Percentiles rank a stretch among this genome's conserved stretches.
Conservation (phyloP, 2,797 vertebrate genomes). For the Poliocrania exsul region DNA sequence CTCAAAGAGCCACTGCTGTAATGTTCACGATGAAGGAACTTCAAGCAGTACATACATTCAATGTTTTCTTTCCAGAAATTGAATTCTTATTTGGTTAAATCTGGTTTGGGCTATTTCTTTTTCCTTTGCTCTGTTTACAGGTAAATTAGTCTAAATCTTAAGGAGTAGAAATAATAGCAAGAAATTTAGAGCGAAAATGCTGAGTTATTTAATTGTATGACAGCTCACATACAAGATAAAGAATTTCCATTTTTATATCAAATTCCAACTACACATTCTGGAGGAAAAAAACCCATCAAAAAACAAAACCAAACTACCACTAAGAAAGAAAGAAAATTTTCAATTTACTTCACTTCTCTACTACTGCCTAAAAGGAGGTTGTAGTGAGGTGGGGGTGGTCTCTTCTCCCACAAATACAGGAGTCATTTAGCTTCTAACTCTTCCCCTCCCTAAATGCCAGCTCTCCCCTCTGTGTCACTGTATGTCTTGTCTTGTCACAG, state of each 20-base stretch:
- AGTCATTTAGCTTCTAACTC: neutral
- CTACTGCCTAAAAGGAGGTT: neutral
- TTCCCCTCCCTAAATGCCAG: neutral
- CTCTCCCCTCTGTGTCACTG: neutral
- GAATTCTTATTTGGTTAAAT: neutral
- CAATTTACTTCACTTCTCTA: neutral
- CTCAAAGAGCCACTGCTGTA: neutral
- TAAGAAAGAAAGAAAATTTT: neutral
- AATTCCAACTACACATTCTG: neutral
- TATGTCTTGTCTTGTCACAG: neutral
- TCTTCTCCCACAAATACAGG: neutral
- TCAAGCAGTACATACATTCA: neutral
- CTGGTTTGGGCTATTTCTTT: neutral
- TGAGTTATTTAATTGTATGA: neutral
- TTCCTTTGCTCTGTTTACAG: neutral
- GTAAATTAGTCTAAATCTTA: neutral
- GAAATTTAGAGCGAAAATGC: neutral
- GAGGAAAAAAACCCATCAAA: neutral
- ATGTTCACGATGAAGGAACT: neutral
- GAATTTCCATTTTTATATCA: neutral
- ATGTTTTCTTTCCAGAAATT: neutral
- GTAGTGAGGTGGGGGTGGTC: no score
- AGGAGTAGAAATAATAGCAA: neutral
- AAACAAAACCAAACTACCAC: neutral
- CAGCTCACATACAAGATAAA: neutral